Evolutionary conservation across 2,888 invertebrate species (phyloP), one percentile per base, ranked within the genome.

Genomic region (Lamellibrachia columna): DNA sequence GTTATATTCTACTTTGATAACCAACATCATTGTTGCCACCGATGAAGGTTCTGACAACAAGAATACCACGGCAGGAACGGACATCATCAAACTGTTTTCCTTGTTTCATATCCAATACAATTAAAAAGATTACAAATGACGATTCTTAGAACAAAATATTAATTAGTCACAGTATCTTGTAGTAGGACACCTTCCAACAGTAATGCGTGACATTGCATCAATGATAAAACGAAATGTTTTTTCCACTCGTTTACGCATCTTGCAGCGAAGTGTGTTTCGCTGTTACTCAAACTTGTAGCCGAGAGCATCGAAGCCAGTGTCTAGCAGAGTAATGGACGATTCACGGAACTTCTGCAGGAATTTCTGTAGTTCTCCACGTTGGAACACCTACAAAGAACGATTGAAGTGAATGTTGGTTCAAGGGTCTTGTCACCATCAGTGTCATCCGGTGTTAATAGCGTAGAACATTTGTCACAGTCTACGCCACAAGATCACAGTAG

Each of bases 301-400:
- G 97, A 98, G 98, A 92, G 98, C 98, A 97, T 98, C 98, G 95
- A 97, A 97, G 95, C 98, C 98, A 93, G 97, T 97, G 95, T 98
- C 98, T 95, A 99, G 97, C 93, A 98, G 96, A 11, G 97, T 96
- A 28, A 98, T 96, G 9, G 98, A 98, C 1, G 98, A 98, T 95
- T 98, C 98, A 92, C 98, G 97, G 90, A 98, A 97, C 96, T 98
- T 98, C 53, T 97, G 97, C 93, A 98, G 97, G 58, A 98, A 96
- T 96, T 98, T 98, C 93, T 97, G 97, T 91, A 98, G 96, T 95
- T 98, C 98, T 94, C 98, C 98, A 95, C 98, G 98, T 0, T 95
- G 94, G 95, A 96, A 96, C 53, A 96, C 96, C 96, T 96, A 94
- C 8, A 95, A 95, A 7, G 22, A 53, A 52, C 0, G 53, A 92